These are phyloP conservation scores for Tetraneura akinire DNA, from an alignment of 1,140 invertebrate species.

Conservation along the genomic window DNA sequence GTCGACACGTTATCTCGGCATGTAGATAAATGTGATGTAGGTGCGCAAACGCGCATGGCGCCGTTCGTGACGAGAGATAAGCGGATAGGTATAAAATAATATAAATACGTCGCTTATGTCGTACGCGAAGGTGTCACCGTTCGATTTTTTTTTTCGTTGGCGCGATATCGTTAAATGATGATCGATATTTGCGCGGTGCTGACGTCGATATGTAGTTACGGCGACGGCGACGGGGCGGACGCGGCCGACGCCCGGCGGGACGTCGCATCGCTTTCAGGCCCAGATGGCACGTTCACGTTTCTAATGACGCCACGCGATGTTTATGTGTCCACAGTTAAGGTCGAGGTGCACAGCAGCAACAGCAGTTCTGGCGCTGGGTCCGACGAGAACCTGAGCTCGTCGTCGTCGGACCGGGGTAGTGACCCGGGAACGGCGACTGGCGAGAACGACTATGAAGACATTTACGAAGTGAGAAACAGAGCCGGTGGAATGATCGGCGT, in stretches of 20 bases:
- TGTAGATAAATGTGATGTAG: too few species aligned
- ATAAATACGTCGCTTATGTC: neutral
- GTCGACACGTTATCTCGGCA: too few species aligned
- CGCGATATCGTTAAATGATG: neutral
- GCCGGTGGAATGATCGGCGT: neutral
- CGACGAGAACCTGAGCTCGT: conserved; percentile 62
- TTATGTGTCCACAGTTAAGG: conserved; percentile 62
- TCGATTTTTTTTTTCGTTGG: neutral
- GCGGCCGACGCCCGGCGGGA: neutral
- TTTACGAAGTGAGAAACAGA: conserved; percentile 63
- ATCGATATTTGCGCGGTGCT: neutral
- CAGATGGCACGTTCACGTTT: conserved; percentile 6
- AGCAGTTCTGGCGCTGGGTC: conserved; percentile 61
- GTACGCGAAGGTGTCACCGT: neutral
- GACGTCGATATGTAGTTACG: neutral
- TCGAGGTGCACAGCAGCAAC: conserved; percentile 68
- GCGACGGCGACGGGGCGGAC: neutral
- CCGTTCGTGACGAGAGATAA: too few species aligned
- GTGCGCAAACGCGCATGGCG: too few species aligned
- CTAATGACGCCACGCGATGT: neutral
- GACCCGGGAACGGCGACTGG: conserved; percentile 57
- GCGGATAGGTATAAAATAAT: too few species aligned
- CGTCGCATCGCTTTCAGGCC: conserved; percentile 6
- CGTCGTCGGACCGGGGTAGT: conserved; percentile 55
- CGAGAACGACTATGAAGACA: conserved; percentile 75